Percentiles rank a stretch among this genome's conserved stretches.
Evolutionary conservation across 2,888 invertebrate genomes (phyloP).

Genomic region (Xestia sexstrigata): DNA sequence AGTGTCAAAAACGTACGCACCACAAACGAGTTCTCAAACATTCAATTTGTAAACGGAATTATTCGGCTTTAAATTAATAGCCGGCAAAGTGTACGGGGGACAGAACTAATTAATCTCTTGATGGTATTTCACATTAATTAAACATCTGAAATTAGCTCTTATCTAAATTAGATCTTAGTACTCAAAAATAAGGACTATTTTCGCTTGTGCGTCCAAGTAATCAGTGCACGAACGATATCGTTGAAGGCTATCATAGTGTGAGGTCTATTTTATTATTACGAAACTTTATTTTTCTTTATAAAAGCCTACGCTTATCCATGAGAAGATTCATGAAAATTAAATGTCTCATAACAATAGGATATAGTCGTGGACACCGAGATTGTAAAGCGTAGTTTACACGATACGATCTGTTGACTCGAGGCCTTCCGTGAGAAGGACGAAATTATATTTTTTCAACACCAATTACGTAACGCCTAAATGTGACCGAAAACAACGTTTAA

Average conservation of each 20-base stretch:
- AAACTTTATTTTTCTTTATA: slow-evolving; percentile 72
- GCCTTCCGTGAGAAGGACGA: slow-evolving; percentile 84
- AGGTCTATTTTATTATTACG: slow-evolving; percentile 80
- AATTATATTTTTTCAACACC: slow-evolving; percentile 85
- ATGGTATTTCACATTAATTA: slow-evolving; percentile 85
- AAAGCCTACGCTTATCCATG: slow-evolving; percentile 71
- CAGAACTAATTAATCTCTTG: slow-evolving; percentile 88
- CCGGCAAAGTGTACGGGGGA: slow-evolving; percentile 84
- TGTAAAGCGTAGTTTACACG: slow-evolving; percentile 85
- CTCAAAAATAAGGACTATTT: slow-evolving; percentile 52
- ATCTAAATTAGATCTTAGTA: slow-evolving; percentile 60
- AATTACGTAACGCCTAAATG: slow-evolving; percentile 80
- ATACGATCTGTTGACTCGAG: slow-evolving; percentile 81
- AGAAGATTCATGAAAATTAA: slow-evolving; percentile 84
- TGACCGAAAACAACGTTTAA: slow-evolving; percentile 81
- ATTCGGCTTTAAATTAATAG: slow-evolving; percentile 85
- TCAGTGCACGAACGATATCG: slow-evolving; percentile 68
- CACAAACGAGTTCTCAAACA: slow-evolving; percentile 80
- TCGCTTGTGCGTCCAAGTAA: slow-evolving; percentile 53
- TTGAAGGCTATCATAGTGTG: slow-evolving; percentile 82
- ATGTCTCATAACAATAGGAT: slow-evolving; percentile 82
- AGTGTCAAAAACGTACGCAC: slow-evolving; percentile 75
- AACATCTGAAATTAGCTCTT: slow-evolving; percentile 64
- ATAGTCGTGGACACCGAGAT: slow-evolving; percentile 81
- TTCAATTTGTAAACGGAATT: slow-evolving; percentile 84